These are phyloP conservation scores for Syrmaticus mikado DNA, from an alignment of 2,113 vertebrate species.

Conservation along the genomic window DNA sequence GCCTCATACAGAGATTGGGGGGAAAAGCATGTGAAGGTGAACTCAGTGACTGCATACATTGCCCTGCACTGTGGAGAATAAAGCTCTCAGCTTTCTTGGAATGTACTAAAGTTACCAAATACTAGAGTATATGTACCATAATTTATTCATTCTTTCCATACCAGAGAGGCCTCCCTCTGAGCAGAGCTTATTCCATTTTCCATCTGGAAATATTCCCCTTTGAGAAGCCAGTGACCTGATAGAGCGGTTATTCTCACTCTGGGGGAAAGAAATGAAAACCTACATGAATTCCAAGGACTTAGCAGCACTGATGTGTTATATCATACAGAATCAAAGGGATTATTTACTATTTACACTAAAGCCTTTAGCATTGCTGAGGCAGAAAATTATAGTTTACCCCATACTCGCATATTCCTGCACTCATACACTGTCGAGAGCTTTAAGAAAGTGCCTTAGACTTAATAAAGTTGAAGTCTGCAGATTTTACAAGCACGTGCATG, in stretches of 20 bases:
- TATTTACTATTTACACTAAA: constrained; percentile 9
- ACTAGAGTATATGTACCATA: constrained; percentile 4
- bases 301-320: neutral
- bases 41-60: neutral
- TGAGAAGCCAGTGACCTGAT: neutral
- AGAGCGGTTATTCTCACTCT: neutral
- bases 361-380: neutral
- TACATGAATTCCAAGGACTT: constrained; percentile 32
- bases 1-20: neutral
- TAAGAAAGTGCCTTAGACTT: neutral
- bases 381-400: neutral
- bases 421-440: neutral
- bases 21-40: neutral
- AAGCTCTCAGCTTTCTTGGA: neutral
- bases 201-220: constrained; percentile 16
- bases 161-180: neutral
- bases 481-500: neutral
- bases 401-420: neutral
- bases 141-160: constrained; percentile 56
- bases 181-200: neutral
- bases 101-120: constrained; percentile 34
- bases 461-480: neutral
- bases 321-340: constrained; percentile 18
- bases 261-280: constrained; percentile 15
- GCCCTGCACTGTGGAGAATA: neutral